Evolutionary conservation across 2,113 vertebrate species (phyloP).

Genomic region (Ageneiosus marmoratus): DNA sequence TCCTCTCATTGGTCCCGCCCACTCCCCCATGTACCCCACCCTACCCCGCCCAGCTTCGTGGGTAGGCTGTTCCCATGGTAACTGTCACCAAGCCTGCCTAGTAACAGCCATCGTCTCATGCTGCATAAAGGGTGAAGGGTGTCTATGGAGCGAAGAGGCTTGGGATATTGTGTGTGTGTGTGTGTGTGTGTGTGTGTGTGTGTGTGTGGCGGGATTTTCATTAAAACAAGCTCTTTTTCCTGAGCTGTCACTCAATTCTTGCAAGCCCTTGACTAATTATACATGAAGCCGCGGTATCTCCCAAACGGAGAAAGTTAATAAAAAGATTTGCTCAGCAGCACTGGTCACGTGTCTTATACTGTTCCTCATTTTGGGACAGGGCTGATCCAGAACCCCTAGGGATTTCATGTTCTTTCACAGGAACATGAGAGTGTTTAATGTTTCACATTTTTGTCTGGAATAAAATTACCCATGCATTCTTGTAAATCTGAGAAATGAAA

Average conservation of each 20-base stretch:
- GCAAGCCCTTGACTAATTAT: constrained; percentile 19
- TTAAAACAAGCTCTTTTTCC: constrained; percentile 28
- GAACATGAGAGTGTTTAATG: neutral
- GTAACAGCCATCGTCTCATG: constrained; percentile 74
- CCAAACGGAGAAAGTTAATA: neutral
- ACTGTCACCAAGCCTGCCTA: constrained; percentile 76
- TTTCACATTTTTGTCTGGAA: neutral
- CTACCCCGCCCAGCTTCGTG: constrained; percentile 67
- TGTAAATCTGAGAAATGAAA: neutral
- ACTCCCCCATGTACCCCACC: constrained; percentile 54
- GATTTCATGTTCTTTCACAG: constrained; percentile 1
- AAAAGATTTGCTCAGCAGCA: neutral
- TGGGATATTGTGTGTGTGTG: constrained; percentile 23
- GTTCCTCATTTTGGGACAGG: constrained; percentile 3
- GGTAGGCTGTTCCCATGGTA: constrained; percentile 75
- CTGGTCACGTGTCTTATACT: neutral
- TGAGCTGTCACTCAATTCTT: neutral
- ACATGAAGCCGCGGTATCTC: neutral
- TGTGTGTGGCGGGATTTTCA: neutral
- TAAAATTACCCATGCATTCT: constrained; percentile 4
- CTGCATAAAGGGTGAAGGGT: constrained; percentile 52
- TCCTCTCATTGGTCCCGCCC: constrained; percentile 60
- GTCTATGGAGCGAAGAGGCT: constrained; percentile 38
- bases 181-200: neutral
- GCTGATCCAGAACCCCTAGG: neutral